Conservation (phyloP, 37 sponge, comb jelly and placozoan genomes). For the Eunapius fragilis region DNA sequence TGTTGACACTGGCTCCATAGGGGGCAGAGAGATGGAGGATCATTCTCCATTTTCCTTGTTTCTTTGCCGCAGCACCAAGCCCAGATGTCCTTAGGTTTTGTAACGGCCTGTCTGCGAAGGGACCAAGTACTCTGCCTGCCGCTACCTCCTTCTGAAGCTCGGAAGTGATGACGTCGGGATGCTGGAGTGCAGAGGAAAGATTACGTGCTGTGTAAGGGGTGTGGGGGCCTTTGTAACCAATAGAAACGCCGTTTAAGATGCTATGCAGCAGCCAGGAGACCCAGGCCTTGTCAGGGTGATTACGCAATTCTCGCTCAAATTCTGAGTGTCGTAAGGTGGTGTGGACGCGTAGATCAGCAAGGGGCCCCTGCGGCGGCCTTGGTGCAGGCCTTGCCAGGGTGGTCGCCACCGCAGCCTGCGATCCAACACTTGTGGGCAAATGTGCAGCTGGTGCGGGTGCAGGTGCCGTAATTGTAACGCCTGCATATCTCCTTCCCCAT, state of each 20-base stretch:
- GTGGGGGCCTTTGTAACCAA: constrained; percentile 42
- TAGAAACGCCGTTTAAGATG: constrained; percentile 7
- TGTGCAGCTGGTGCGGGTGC: constrained; percentile 28
- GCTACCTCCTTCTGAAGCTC: no score
- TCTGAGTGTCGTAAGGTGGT: constrained; percentile 19
- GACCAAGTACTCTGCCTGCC: no score
- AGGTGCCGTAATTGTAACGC: no score
- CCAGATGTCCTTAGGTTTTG: no score
- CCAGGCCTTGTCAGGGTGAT: no score
- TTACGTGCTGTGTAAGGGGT: constrained; percentile 10
- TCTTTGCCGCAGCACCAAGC: no score
- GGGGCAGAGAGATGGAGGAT: no score
- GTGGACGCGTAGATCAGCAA: constrained; percentile 8
- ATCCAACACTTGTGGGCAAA: constrained; percentile 40
- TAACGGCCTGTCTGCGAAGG: no score
- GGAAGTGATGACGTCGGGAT: no score
- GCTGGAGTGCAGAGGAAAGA: constrained; percentile 31
- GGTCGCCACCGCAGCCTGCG: constrained; percentile 26
- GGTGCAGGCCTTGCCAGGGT: constrained; percentile 29
- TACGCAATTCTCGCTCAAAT: constrained; percentile 22
- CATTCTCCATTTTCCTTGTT: no score
- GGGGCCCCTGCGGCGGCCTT: constrained; percentile 12
- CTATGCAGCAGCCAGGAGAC: constrained; percentile 9
- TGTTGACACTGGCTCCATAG: no score
- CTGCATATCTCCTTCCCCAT: no score